Evolutionary conservation across 2,113 vertebrate genomes (phyloP), one percentile per base, ranked within the genome.

Genomic region (Buteo buteo): DNA sequence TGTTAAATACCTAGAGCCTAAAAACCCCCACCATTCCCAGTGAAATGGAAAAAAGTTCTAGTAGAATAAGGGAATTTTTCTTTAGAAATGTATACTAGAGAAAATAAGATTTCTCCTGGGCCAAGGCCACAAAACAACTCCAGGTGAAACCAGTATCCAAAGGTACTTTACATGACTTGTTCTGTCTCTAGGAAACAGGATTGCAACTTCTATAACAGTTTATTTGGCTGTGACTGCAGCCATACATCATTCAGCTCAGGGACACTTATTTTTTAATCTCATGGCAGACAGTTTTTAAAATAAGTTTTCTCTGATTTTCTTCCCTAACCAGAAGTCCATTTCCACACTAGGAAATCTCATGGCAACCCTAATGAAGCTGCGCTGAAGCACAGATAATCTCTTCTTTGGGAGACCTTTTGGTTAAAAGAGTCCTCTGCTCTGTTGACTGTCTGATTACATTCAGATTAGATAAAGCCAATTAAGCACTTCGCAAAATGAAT

Each of bases 401-500:
- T 82, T 76, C 32, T 86, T 88, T 54, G 80, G 17, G 42, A 88
- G 40, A 76, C 11, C 24, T 65, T 88, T 90, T 55, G 8, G 19
- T 65, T 92, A 50, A 88, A 36, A 72, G 29, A 70, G 31, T 87
- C 11, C 45, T 92, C 50, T 90, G 44, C 36, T 90, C 58, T 73
- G 36, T 26, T 94, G 34, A 73, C 44, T 91, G 40, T 38, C 73
- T 96, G 77, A 93, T 91, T 91, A 38, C 28, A 40, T 18, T 15
- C 28, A 70, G 49, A 92, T 94, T 78, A 78, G 59, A 81, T 65
- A 93, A 90, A 93, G 40, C 6, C 4, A 93, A 84, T 90, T 90
- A 94, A 90, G 57, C 31, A 90, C 19, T 89, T 73, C 22, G 11
- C 47, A 73, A 87, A 96, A 92, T 70, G 2, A 42, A 65, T 77